Conservation (phyloP, 2,113 vertebrate species). For the Tauraco erythrolophus region DNA sequence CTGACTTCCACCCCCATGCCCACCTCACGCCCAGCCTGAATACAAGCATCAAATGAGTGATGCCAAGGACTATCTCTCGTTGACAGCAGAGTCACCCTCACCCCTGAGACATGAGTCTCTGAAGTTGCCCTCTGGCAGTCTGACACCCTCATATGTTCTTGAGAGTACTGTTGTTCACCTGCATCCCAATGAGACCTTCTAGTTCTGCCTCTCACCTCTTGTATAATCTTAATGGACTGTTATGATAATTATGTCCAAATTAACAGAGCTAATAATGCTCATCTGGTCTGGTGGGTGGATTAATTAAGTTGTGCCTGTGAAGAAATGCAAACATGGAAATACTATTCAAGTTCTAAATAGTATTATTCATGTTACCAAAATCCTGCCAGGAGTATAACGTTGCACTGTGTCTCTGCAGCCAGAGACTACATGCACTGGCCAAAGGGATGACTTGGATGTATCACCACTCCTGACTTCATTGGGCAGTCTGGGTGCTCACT, state of each 20-base stretch:
- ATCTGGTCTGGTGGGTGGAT: background rate
- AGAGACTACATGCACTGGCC: background rate
- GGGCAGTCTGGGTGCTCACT: background rate
- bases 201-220: background rate
- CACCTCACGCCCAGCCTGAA: background rate
- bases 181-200: background rate
- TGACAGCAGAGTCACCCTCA: background rate
- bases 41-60: background rate
- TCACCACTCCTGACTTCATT: background rate
- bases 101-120: background rate
- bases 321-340: background rate
- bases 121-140: background rate
- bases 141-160: background rate
- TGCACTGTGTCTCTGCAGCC: background rate
- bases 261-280: background rate
- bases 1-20: background rate
- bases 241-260: background rate
- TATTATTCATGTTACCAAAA: background rate
- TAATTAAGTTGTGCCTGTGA: background rate
- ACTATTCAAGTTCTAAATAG: background rate
- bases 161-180: background rate
- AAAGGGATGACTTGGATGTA: background rate
- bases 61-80: fast-evolving
- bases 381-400: background rate
- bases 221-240: background rate